Evolutionary conservation across 1,140 invertebrate species (phyloP).

Genomic region (Gryon sp.): DNA sequence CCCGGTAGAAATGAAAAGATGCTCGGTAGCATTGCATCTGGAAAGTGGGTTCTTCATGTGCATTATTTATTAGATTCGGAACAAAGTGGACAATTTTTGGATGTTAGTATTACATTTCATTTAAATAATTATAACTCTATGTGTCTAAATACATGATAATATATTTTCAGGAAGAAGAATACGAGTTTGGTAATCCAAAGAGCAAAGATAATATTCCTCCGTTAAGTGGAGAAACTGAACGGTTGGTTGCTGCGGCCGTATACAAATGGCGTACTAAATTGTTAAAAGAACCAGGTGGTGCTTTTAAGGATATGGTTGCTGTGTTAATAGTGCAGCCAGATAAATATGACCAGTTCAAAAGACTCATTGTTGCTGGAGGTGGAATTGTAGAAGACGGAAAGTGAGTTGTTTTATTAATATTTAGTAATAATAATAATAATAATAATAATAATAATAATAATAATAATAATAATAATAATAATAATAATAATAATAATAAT

Average conservation of each 20-base stretch:
- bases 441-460: slow-evolving; percentile 5
- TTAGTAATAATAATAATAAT: slow-evolving; percentile 4
- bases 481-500: slow-evolving; percentile 2
- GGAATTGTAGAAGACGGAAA: slow-evolving; percentile 83
- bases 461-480: slow-evolving; percentile 1
- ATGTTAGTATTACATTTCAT: slow-evolving; percentile 79
- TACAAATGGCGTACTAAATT: slow-evolving; percentile 83
- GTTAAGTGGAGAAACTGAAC: slow-evolving; percentile 76
- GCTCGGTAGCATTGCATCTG: slow-evolving; percentile 89
- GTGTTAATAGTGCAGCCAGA: slow-evolving; percentile 84
- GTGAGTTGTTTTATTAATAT: slow-evolving; percentile 67
- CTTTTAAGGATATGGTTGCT: slow-evolving; percentile 85
- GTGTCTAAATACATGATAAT: no score
- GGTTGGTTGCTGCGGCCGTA: slow-evolving; percentile 80
- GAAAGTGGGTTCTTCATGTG: slow-evolving; percentile 91
- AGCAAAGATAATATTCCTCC: slow-evolving; percentile 78
- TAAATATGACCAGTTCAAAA: slow-evolving; percentile 83
- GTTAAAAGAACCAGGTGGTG: slow-evolving; percentile 76
- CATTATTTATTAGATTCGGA: slow-evolving; percentile 87
- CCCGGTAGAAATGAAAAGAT: slow-evolving; percentile 91
- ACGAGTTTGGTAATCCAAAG: slow-evolving; percentile 87
- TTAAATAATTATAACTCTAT: slow-evolving; percentile 14
- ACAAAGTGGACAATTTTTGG: slow-evolving; percentile 83
- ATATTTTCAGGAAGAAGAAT: slow-evolving; percentile 85
- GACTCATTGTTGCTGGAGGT: slow-evolving; percentile 86